Conservation (phyloP, 2,888 invertebrate species). For the Polylopha cassiicola region DNA sequence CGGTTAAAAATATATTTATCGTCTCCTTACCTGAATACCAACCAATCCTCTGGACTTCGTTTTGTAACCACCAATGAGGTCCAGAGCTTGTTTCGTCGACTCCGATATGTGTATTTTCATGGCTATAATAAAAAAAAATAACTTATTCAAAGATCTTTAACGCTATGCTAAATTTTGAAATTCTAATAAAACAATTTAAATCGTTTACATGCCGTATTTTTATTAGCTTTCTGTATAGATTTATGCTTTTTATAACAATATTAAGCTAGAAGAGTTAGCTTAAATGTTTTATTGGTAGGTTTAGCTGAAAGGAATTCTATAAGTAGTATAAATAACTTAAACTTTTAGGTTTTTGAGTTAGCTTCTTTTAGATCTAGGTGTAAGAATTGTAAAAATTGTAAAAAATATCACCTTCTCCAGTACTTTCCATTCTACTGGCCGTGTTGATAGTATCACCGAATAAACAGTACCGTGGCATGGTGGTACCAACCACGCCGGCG, state of each 20-base stretch:
- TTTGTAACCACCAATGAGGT: conserved; percentile 67
- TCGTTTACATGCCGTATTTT: neutral
- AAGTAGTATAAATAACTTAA: too few species aligned
- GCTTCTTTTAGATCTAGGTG: too few species aligned
- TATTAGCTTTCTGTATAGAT: neutral
- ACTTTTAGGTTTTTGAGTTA: too few species aligned
- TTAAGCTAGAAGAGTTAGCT: too few species aligned
- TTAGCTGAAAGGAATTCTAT: too few species aligned
- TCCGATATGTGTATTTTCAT: conserved; percentile 79
- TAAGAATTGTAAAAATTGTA: neutral
- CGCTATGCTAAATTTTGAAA: neutral
- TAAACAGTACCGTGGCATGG: conserved; percentile 80
- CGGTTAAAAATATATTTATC: neutral
- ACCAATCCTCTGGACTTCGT: conserved; percentile 60
- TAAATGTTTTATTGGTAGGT: too few species aligned
- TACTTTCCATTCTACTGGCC: conserved; percentile 80
- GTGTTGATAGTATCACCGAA: conserved; percentile 81
- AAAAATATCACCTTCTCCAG: conserved; percentile 60
- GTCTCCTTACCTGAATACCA: conserved; percentile 56
- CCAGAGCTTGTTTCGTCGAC: conserved; percentile 73
- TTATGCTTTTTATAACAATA: too few species aligned
- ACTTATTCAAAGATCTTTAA: neutral
- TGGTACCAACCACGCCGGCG: conserved; percentile 79
- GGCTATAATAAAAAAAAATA: conserved; percentile 47
- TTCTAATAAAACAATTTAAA: neutral